These are phyloP conservation scores for Melitaea athalia DNA, from an alignment of 2,888 invertebrate genomes.

Conservation along the genomic window DNA sequence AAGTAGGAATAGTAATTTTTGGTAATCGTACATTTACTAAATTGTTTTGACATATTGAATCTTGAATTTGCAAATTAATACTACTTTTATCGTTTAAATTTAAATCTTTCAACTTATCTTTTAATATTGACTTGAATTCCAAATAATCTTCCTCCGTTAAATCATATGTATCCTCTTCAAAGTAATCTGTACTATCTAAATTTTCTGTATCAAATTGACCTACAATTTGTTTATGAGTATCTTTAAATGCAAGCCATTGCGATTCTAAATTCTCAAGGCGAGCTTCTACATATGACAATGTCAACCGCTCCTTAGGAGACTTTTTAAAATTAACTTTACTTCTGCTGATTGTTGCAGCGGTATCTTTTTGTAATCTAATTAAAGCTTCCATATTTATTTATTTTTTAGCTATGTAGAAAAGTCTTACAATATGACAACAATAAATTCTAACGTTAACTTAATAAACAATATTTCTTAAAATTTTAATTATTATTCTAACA, in stretches of 20 bases:
- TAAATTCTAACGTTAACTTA: neutral
- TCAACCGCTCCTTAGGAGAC: too few species aligned
- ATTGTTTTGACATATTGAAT: neutral
- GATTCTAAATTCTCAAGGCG: too few species aligned
- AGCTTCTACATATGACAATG: too few species aligned
- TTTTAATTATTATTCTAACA: neutral
- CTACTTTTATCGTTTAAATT: neutral
- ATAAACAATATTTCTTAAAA: neutral
- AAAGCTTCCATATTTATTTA: neutral
- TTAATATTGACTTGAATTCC: neutral
- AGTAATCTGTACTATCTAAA: too few species aligned
- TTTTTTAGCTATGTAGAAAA: neutral
- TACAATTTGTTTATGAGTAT: too few species aligned
- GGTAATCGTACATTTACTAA: too few species aligned
- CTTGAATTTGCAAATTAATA: neutral
- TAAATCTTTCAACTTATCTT: neutral
- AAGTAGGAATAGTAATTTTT: conserved; percentile 10
- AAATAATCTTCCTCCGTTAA: too few species aligned
- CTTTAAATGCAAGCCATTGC: too few species aligned
- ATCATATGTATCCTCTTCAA: too few species aligned
- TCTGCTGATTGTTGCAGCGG: neutral
- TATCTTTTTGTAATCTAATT: neutral
- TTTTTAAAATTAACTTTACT: neutral
- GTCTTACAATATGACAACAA: neutral
- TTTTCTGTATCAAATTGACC: too few species aligned